Percentiles rank a stretch among this genome's conserved stretches.
Conservation (phyloP, 2,797 vertebrate genomes). For the Simalia tracyae region DNA sequence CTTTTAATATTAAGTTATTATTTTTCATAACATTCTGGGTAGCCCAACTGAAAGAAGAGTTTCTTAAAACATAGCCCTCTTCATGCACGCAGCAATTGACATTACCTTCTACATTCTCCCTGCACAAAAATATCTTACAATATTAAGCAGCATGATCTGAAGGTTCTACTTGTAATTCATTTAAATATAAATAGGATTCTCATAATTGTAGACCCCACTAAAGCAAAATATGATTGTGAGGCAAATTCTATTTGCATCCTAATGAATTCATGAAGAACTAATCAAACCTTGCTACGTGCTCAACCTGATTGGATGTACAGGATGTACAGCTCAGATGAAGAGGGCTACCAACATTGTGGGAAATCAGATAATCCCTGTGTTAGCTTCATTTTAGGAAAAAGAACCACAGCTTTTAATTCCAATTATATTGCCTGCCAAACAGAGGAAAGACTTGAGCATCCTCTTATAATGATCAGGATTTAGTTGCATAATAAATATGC, state of each 20-base stretch:
- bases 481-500: conserved; percentile 56
- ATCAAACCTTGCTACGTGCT: not conserved
- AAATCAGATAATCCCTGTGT: accelerated
- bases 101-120: not conserved
- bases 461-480: not conserved
- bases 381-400: not conserved
- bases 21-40: not conserved
- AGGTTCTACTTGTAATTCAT: not conserved
- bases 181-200: not conserved
- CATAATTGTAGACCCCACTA: not conserved
- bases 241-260: not conserved
- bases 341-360: not conserved
- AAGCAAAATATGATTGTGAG: not conserved
- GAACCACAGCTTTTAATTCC: not conserved
- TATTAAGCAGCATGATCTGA: not conserved
- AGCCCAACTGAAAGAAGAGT: not conserved
- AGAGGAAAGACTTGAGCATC: conserved; percentile 31
- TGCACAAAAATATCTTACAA: not conserved
- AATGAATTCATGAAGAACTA: not conserved
- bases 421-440: conserved; percentile 36
- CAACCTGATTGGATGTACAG: not conserved
- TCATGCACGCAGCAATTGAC: not conserved
- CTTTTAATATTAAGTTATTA: not conserved
- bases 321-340: not conserved
- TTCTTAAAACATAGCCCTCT: not conserved